Evolutionary conservation across 2,797 vertebrate genomes (phyloP).

Genomic region (Micrastur ruficollis): DNA sequence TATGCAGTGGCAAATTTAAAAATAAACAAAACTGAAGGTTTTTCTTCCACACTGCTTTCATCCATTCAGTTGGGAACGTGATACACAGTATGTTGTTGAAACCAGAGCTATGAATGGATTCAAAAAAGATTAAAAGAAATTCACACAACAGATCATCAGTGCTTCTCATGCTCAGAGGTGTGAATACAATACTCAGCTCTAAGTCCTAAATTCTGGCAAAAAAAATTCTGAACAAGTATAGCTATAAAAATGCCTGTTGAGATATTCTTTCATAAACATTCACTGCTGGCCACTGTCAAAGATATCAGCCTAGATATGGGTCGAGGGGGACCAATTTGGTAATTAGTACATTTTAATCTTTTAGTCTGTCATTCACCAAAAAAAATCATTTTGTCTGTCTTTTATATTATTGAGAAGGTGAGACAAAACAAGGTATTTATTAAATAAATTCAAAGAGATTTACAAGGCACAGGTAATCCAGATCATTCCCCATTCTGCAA

Average conservation of each 20-base stretch:
- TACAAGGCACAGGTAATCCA: not conserved
- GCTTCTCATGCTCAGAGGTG: not conserved
- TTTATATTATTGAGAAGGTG: not conserved
- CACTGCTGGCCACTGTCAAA: not conserved
- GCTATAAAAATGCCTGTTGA: not conserved
- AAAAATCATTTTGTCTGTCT: not conserved
- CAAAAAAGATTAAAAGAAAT: not conserved
- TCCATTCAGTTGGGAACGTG: not conserved
- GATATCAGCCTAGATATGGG: not conserved
- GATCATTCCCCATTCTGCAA: not conserved
- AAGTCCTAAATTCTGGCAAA: not conserved
- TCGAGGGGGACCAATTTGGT: not conserved
- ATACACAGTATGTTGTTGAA: not conserved
- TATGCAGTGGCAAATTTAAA: not conserved
- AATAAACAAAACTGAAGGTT: not conserved
- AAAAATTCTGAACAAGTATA: not conserved
- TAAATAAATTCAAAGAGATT: not conserved
- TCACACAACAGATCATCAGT: not conserved
- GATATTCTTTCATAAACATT: not conserved
- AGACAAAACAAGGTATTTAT: not conserved
- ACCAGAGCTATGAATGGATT: not conserved
- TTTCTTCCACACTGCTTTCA: not conserved
- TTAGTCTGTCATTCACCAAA: not conserved
- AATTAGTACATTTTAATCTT: not conserved
- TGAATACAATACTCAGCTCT: not conserved